Percentiles rank a stretch among this genome's conserved stretches.
These are phyloP conservation scores for Holothuria leucospilota DNA, from an alignment of 53 echinoderm and acorn worm species.

Conservation along the genomic window DNA sequence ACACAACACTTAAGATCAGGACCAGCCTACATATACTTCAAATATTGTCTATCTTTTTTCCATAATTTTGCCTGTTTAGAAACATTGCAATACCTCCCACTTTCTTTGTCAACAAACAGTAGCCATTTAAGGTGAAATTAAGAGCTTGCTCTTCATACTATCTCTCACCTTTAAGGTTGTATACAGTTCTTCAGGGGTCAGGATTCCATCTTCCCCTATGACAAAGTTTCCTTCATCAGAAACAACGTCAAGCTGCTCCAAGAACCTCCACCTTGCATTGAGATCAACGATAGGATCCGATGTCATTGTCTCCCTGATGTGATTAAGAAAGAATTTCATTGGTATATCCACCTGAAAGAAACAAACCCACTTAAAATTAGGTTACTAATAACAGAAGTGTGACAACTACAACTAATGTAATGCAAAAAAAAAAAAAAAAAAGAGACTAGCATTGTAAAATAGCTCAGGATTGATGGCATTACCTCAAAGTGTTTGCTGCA, in stretches of 20 bases:
- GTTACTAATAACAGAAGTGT: too few species aligned
- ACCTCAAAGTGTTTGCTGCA: too few species aligned
- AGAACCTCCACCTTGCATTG: conserved; percentile 60
- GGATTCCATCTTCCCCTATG: conserved; percentile 63
- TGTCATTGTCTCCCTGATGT: conserved; percentile 24
- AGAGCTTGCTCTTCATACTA: neutral
- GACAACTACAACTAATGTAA: too few species aligned
- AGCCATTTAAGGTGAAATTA: too few species aligned
- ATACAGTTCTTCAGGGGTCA: conserved; percentile 70
- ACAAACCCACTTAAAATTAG: too few species aligned
- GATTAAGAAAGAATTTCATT: conserved; percentile 51
- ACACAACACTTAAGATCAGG: too few species aligned
- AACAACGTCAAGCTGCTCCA: conserved; percentile 55
- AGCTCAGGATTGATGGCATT: too few species aligned
- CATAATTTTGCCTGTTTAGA: too few species aligned
- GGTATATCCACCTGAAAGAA: conserved; percentile 63
- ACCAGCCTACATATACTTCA: too few species aligned
- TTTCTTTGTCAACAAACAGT: neutral
- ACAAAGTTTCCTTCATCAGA: conserved; percentile 71
- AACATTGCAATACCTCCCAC: too few species aligned
- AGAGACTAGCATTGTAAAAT: too few species aligned
- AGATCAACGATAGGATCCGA: neutral
- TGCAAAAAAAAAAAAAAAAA: too few species aligned
- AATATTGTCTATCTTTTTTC: neutral
- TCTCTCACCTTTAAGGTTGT: conserved; percentile 59